Conservation (phyloP, 2,888 invertebrate species). For the Drosophila infuscata region DNA sequence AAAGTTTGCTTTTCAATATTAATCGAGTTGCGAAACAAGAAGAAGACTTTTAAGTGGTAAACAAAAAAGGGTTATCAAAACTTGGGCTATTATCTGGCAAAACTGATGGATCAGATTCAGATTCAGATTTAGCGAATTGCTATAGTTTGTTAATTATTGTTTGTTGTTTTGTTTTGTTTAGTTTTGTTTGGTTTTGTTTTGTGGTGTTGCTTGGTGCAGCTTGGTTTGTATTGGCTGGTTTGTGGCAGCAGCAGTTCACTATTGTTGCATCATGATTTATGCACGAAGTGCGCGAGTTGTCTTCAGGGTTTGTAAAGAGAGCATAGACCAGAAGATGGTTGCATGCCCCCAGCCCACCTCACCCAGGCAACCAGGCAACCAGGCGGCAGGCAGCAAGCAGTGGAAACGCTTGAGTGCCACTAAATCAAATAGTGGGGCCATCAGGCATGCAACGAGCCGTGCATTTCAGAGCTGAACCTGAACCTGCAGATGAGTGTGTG, state of each 20-base stretch:
- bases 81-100: background rate
- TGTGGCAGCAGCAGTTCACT: slow-evolving; percentile 9
- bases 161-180: background rate
- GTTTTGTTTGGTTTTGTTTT: background rate
- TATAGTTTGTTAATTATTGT: background rate
- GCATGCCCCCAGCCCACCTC: too few relatives aligned
- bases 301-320: slow-evolving; percentile 13
- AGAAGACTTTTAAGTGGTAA: background rate
- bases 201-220: background rate
- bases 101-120: background rate
- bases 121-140: background rate
- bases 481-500: slow-evolving; percentile 32
- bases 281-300: slow-evolving; percentile 37
- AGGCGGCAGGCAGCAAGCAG: slow-evolving; percentile 1
- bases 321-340: slow-evolving; percentile 20
- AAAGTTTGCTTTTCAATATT: background rate
- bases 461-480: slow-evolving; percentile 44
- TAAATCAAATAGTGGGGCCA: slow-evolving; percentile 73
- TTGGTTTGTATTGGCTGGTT: background rate
- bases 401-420: slow-evolving; percentile 59
- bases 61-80: background rate
- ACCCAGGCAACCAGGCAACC: too few relatives aligned
- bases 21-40: background rate
- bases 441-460: slow-evolving; percentile 74
- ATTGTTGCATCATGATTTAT: slow-evolving; percentile 60